A percentile compares a stretch with the other conserved stretches of the same genome.
These are phyloP conservation scores for Druon quercuslanigerum DNA, from an alignment of 1,140 invertebrate species.

Conservation along the genomic window DNA sequence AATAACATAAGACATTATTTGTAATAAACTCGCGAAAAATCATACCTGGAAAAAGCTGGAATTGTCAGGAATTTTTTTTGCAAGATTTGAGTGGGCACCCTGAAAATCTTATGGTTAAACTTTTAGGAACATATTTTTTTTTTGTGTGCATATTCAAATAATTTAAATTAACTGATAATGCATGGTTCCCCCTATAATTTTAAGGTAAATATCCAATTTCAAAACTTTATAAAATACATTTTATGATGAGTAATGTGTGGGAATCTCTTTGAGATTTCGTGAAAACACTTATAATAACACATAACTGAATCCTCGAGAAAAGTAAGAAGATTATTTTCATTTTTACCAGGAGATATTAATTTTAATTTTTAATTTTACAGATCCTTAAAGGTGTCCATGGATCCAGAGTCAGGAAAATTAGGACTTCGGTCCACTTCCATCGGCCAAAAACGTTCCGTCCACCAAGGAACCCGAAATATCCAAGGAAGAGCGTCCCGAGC, in stretches of 20 bases:
- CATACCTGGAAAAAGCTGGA: no score
- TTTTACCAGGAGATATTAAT: constrained; percentile 14
- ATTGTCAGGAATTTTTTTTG: no score
- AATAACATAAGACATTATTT: no score
- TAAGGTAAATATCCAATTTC: no score
- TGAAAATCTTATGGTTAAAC: no score
- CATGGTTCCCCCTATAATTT: no score
- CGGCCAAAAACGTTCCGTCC: constrained; percentile 94
- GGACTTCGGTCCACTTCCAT: constrained; percentile 95
- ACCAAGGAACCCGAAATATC: constrained; percentile 94
- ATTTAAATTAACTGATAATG: no score
- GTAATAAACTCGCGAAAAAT: no score
- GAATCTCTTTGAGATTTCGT: constrained; percentile 79
- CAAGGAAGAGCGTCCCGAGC: constrained; percentile 93
- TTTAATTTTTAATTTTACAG: constrained; percentile 74
- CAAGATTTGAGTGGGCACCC: no score
- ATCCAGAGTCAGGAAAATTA: constrained; percentile 91
- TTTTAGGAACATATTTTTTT: no score
- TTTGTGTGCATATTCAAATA: no score
- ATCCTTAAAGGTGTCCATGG: constrained; percentile 93
- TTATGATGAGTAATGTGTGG: constrained; percentile 74
- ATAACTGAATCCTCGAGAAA: constrained; percentile 60
- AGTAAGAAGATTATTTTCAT: background rate
- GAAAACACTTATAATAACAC: constrained; percentile 61
- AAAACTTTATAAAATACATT: constrained; percentile 1